Conservation (phyloP, 1,140 invertebrate genomes). For the Reticulitermes speratus region DNA sequence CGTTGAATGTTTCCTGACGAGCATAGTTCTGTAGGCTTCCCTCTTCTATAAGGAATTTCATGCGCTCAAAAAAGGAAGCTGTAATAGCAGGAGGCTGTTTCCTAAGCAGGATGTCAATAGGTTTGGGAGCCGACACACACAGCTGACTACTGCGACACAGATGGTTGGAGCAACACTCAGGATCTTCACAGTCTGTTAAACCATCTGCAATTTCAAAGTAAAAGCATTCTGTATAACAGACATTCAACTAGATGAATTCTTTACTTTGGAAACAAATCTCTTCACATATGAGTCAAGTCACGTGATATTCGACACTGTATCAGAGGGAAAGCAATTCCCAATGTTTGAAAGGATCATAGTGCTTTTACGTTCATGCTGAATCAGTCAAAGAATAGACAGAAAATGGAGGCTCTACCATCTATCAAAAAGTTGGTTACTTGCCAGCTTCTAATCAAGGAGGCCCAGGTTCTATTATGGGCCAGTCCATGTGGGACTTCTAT, state of each 20-base stretch:
- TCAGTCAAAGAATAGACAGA: no score
- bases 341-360: no score
- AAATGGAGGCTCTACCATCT: no score
- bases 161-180: constrained; percentile 87
- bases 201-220: constrained; percentile 72
- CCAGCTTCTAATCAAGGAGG: no score
- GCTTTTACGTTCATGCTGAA: no score
- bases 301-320: no score
- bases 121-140: constrained; percentile 89
- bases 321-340: no score
- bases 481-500: no score
- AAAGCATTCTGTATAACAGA: background rate
- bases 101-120: constrained; percentile 87
- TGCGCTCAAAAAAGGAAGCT: constrained; percentile 96
- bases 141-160: constrained; percentile 82
- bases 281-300: no score
- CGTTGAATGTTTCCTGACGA: constrained; percentile 90
- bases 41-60: constrained; percentile 97
- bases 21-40: constrained; percentile 97
- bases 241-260: background rate
- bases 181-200: constrained; percentile 94
- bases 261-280: background rate
- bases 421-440: no score
- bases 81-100: constrained; percentile 95
- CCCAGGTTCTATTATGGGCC: no score